Percentiles rank a stretch among this genome's conserved stretches.
Evolutionary conservation across 2,113 vertebrate genomes (phyloP).

Genomic region (Ptilonorhynchus violaceus): DNA sequence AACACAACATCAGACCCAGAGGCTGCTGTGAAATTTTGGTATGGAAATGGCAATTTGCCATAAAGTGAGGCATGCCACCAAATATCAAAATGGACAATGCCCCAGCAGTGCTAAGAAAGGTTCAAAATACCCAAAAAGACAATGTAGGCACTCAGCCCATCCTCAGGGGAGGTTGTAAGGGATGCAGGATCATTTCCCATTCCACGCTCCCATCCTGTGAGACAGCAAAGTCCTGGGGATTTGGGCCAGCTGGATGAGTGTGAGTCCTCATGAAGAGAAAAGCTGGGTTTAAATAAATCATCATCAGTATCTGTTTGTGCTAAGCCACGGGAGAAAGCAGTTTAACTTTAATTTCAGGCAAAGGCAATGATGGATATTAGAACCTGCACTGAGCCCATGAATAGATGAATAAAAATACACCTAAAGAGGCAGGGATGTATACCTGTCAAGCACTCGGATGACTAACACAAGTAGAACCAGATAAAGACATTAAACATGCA

Average conservation of each 20-base stretch:
- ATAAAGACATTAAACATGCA: neutral
- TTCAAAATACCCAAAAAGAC: neutral
- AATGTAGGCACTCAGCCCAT: neutral
- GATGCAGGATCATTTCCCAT: neutral
- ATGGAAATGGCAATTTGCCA: neutral
- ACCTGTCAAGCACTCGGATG: neutral
- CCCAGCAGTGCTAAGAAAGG: neutral
- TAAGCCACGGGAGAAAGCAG: neutral
- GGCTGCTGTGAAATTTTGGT: neutral
- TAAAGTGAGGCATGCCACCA: neutral
- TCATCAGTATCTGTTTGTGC: neutral
- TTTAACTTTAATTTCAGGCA: conserved; percentile 2
- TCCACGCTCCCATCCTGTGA: neutral
- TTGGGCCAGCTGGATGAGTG: neutral
- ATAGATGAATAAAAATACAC: neutral
- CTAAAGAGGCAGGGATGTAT: neutral
- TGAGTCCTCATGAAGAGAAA: neutral
- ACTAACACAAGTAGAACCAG: neutral
- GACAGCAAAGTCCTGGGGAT: neutral
- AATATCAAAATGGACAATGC: neutral
- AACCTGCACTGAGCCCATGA: neutral
- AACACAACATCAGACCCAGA: neutral
- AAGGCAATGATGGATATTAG: neutral
- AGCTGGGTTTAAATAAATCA: neutral
- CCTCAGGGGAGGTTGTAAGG: neutral